These are phyloP conservation scores for Phodopus roborovskii DNA, from an alignment of 2,113 vertebrate genomes.

Conservation along the genomic window DNA sequence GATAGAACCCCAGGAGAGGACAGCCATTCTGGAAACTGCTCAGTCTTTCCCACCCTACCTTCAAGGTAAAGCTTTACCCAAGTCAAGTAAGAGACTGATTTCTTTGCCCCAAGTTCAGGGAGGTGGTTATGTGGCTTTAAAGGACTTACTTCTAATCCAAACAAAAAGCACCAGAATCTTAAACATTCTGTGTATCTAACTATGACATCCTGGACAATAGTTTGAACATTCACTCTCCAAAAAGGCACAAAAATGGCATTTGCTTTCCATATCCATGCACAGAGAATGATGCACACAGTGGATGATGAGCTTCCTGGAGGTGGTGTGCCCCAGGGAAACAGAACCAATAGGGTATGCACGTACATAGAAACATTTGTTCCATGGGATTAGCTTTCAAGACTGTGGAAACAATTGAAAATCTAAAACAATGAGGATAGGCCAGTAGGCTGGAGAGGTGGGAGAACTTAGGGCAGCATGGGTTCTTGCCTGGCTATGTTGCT, in stretches of 20 bases:
- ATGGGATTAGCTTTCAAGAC: background rate
- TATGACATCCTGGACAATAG: background rate
- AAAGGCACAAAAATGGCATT: background rate
- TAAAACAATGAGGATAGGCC: background rate
- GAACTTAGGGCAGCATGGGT: background rate
- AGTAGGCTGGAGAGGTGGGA: background rate
- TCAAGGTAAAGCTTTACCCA: background rate
- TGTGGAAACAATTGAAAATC: background rate
- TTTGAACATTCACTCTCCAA: background rate
- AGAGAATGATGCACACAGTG: background rate
- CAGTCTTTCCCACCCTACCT: background rate
- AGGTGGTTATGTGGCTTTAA: constrained; percentile 26
- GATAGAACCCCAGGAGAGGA: background rate
- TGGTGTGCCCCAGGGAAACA: background rate
- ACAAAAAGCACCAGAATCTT: background rate
- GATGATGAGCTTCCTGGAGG: background rate
- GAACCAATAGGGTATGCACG: background rate
- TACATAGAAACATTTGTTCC: background rate
- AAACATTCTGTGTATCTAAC: background rate
- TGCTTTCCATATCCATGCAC: background rate
- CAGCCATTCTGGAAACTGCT: background rate
- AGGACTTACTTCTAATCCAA: background rate
- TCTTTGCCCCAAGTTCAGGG: background rate
- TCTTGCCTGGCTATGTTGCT: background rate
- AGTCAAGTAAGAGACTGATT: background rate